phyloP scores from a whole-genome alignment of 2,888 invertebrate species.

The Atrina japonica region DNA sequence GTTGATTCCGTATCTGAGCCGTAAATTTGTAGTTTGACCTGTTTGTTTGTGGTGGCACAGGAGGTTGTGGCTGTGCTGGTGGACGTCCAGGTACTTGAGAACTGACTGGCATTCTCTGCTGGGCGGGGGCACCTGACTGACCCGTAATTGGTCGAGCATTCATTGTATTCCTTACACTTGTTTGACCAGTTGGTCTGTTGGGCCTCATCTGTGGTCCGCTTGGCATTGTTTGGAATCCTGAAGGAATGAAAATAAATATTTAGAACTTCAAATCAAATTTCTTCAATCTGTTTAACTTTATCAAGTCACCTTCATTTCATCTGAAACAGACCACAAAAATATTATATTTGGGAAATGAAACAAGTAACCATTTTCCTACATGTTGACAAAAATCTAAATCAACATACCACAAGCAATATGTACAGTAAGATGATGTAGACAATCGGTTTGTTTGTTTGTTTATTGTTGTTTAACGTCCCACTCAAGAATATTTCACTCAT shows the following conservation, averaged over 20 bases:
- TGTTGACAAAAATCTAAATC: too few relatives aligned
- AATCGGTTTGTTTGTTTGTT: too few relatives aligned
- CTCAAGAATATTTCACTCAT: too few relatives aligned
- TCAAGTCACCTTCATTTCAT: not conserved
- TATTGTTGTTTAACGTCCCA: too few relatives aligned
- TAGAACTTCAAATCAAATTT: not conserved
- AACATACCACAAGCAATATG: too few relatives aligned
- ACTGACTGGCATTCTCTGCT: slow-evolving; percentile 84
- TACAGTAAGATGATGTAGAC: too few relatives aligned
- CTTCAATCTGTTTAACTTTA: not conserved
- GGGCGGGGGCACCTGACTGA: slow-evolving; percentile 80
- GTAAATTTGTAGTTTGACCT: slow-evolving; percentile 52
- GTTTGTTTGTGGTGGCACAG: slow-evolving; percentile 46
- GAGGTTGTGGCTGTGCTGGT: slow-evolving; percentile 49
- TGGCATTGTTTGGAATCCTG: slow-evolving; percentile 63
- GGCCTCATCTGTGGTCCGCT: slow-evolving; percentile 66
- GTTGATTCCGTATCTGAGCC: slow-evolving; percentile 50
- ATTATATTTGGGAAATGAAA: too few relatives aligned
- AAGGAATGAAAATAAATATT: not conserved
- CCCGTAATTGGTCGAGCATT: slow-evolving; percentile 89
- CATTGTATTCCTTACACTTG: slow-evolving; percentile 53
- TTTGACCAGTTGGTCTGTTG: slow-evolving; percentile 60
- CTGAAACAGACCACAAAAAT: not conserved
- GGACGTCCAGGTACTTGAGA: slow-evolving; percentile 52
- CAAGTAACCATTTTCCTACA: too few relatives aligned